A percentile compares a stretch with the other conserved stretches of the same genome.
Conservation (phyloP, 2,888 invertebrate genomes). For the Dasysyrphus albostriatus region DNA sequence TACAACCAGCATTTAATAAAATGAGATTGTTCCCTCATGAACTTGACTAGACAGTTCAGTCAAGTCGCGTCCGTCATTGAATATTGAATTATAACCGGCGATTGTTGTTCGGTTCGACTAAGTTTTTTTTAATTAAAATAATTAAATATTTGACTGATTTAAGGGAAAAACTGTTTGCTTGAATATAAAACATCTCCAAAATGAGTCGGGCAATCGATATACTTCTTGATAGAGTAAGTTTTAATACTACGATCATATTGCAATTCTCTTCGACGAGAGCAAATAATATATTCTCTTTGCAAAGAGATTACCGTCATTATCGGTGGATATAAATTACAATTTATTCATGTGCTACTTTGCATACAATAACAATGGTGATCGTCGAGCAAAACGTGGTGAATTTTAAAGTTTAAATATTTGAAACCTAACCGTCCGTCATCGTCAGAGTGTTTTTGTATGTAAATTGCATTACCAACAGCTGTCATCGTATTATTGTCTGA, state of each 20-base stretch:
- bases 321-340: conserved; percentile 33
- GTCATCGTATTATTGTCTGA: background rate
- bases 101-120: conserved; percentile 30
- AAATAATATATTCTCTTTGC: conserved; percentile 19
- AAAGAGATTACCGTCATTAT: conserved; percentile 22
- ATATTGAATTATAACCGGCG: conserved; percentile 69
- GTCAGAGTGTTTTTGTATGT: conserved; percentile 26
- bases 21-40: conserved; percentile 68
- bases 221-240: conserved; percentile 82
- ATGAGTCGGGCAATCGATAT: conserved; percentile 83
- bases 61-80: conserved; percentile 75
- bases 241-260: conserved; percentile 51
- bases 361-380: background rate
- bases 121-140: conserved; percentile 4
- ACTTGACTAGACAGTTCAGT: conserved; percentile 75
- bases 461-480: conserved; percentile 9
- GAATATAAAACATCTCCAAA: conserved; percentile 31
- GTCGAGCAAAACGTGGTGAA: conserved; percentile 25
- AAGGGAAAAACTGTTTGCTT: background rate
- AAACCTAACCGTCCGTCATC: background rate
- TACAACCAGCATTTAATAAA: conserved; percentile 67
- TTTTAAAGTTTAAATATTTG: conserved; percentile 42
- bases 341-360: conserved; percentile 18
- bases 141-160: conserved; percentile 1
- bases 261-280: conserved; percentile 39